These are phyloP conservation scores for Triplophysa yarkandensis DNA, from an alignment of 2,797 vertebrate species.

Conservation along the genomic window DNA sequence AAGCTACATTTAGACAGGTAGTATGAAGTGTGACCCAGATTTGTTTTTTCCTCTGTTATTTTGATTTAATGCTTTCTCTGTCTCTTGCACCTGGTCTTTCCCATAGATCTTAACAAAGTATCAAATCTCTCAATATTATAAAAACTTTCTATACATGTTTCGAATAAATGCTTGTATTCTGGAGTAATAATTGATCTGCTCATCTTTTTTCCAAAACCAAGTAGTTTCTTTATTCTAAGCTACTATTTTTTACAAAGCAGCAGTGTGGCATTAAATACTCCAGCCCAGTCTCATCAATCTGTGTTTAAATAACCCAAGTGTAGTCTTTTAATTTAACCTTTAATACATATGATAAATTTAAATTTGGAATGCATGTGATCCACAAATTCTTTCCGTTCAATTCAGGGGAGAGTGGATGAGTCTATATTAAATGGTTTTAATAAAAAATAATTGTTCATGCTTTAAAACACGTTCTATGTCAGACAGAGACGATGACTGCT, in stretches of 20 bases:
- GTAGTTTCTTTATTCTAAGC: background rate
- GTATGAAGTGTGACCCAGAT: conserved; percentile 43
- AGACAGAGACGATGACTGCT: background rate
- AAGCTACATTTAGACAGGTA: conserved; percentile 41
- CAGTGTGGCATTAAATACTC: background rate
- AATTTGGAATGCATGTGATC: no score
- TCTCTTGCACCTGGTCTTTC: background rate
- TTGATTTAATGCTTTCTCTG: background rate
- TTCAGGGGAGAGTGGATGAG: no score
- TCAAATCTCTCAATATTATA: background rate
- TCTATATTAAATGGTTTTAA: no score
- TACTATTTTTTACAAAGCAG: background rate
- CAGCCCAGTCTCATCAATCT: no score
- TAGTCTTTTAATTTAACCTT: no score
- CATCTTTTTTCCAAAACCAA: background rate
- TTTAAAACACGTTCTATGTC: background rate
- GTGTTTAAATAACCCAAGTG: no score
- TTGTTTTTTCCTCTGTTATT: conserved; percentile 12
- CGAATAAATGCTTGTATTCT: background rate
- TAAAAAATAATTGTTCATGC: no score
- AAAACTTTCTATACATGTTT: background rate
- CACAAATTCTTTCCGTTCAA: no score
- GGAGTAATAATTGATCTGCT: background rate
- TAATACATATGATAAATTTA: no score
- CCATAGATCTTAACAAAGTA: background rate